These are phyloP conservation scores for Noctuana brunneofusca DNA, from an alignment of 2,888 invertebrate genomes.

Conservation along the genomic window DNA sequence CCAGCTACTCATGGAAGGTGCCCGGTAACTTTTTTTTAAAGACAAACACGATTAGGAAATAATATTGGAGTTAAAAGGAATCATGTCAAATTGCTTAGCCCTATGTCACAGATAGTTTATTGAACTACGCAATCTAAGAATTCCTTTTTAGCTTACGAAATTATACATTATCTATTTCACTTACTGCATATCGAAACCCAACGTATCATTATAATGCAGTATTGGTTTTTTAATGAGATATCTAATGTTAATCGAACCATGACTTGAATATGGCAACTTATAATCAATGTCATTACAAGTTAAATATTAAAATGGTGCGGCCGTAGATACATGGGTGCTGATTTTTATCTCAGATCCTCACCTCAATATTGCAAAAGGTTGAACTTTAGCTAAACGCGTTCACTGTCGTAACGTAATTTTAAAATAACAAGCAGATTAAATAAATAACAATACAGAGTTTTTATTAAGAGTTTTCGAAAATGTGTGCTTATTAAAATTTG, in stretches of 20 bases:
- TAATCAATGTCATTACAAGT: not conserved
- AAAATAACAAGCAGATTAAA: no score
- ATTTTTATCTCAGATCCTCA: slow-evolving; percentile 19
- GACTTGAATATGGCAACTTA: slow-evolving; percentile 2
- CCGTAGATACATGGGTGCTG: not conserved
- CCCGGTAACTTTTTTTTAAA: slow-evolving; percentile 33
- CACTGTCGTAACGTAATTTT: no score
- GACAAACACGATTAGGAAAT: slow-evolving; percentile 29
- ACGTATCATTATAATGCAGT: slow-evolving; percentile 14
- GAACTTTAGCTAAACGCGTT: no score
- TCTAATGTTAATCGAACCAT: slow-evolving; percentile 6
- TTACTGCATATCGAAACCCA: slow-evolving; percentile 9
- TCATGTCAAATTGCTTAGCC: slow-evolving; percentile 21
- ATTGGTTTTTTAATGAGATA: slow-evolving; percentile 20
- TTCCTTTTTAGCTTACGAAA: slow-evolving; percentile 17
- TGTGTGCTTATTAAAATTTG: no score
- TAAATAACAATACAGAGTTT: no score
- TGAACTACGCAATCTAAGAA: slow-evolving; percentile 11
- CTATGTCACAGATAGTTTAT: slow-evolving; percentile 11
- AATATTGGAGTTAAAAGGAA: slow-evolving; percentile 5
- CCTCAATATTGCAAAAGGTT: slow-evolving; percentile 4
- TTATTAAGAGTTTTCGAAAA: no score
- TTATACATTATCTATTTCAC: slow-evolving; percentile 12
- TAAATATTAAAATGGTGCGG: not conserved
- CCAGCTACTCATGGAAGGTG: slow-evolving; percentile 21